Conservation (phyloP, 2,113 vertebrate species). For the Felis chaus region DNA sequence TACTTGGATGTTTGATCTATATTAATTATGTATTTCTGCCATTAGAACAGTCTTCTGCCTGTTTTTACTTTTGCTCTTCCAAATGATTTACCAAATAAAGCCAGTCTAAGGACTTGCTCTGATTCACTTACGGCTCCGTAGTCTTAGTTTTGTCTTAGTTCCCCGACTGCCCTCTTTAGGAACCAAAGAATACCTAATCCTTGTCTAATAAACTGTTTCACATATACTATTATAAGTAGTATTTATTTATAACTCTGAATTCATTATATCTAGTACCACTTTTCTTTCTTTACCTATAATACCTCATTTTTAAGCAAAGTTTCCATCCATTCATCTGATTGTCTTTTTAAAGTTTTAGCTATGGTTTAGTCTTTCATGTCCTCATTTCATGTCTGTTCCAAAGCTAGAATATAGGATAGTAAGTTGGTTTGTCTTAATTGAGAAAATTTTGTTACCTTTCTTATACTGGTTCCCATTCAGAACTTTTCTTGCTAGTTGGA, state of each 20-base stretch:
- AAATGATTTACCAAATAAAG: background rate
- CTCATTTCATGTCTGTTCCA: background rate
- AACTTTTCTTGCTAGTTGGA: background rate
- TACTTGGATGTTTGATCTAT: background rate
- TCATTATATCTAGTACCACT: background rate
- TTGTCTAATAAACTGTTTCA: background rate
- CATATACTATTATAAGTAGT: background rate
- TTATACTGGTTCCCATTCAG: background rate
- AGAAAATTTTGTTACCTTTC: constrained; percentile 7
- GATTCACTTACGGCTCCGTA: background rate
- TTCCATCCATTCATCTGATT: background rate
- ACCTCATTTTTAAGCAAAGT: background rate
- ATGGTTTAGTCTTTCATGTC: background rate
- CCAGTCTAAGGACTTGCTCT: background rate
- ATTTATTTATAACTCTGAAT: background rate
- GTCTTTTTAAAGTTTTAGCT: background rate
- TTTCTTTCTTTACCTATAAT: background rate
- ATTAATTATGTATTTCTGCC: background rate
- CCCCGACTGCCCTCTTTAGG: background rate
- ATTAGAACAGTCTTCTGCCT: background rate
- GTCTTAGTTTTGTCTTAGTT: background rate
- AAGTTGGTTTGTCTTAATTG: background rate
- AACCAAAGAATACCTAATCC: background rate
- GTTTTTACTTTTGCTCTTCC: background rate
- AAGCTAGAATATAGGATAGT: background rate